phyloP scores from a whole-genome alignment of 2,888 invertebrate species.

The Leptothorax acervorum region DNA sequence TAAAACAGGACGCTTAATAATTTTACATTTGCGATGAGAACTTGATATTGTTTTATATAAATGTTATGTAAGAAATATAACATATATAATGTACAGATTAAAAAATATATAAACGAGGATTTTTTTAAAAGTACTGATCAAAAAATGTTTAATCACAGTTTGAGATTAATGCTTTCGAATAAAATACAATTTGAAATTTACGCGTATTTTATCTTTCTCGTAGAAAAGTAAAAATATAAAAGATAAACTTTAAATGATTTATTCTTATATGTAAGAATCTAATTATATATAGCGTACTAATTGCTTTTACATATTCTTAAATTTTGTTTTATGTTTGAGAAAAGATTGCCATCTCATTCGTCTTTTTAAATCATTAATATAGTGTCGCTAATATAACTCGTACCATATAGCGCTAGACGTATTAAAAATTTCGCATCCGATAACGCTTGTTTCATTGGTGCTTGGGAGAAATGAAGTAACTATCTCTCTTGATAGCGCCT shows the following conservation, averaged over 20 bases:
- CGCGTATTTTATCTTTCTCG: not conserved
- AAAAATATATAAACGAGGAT: not conserved
- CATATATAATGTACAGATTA: not conserved
- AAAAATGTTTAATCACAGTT: slow-evolving; percentile 14
- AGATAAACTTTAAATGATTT: not conserved
- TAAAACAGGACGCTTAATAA: slow-evolving; percentile 27
- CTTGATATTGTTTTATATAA: not conserved
- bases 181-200: not conserved
- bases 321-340: not conserved
- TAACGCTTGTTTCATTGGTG: slow-evolving; percentile 68
- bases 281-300: not conserved
- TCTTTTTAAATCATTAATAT: not conserved
- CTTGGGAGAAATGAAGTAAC: slow-evolving; percentile 70
- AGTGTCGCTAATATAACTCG: not conserved
- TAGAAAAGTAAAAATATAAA: not conserved
- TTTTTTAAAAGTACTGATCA: not conserved
- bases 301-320: not conserved
- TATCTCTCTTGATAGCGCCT: slow-evolving; percentile 60
- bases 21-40: slow-evolving; percentile 2
- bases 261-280: not conserved
- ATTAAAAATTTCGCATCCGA: slow-evolving; percentile 66
- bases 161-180: not conserved
- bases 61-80: slow-evolving; percentile 2
- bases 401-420: slow-evolving; percentile 17
- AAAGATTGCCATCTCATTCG: not conserved